These are phyloP conservation scores for Amiota minor DNA, from an alignment of 2,888 invertebrate species.

Conservation along the genomic window DNA sequence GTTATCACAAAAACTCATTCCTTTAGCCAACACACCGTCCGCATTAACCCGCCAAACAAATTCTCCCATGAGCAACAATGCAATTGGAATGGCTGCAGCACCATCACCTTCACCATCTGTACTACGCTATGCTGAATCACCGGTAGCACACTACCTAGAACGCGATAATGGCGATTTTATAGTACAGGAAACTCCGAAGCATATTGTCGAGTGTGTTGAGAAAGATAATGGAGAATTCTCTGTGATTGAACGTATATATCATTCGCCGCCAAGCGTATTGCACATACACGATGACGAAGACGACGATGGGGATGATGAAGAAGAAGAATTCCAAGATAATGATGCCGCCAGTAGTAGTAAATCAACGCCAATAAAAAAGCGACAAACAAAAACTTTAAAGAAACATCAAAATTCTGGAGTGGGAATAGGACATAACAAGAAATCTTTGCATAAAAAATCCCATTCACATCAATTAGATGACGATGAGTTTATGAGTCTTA, in stretches of 20 bases:
- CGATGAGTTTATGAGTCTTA: constrained; percentile 63
- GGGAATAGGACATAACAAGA: constrained; percentile 31
- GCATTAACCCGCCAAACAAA: constrained; percentile 54
- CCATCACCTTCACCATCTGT: constrained; percentile 69
- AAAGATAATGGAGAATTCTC: constrained; percentile 73
- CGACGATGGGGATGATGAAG: constrained; percentile 56
- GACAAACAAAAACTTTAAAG: constrained; percentile 36
- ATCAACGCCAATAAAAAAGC: constrained; percentile 41
- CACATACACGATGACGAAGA: constrained; percentile 72
- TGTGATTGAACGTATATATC: constrained; percentile 73
- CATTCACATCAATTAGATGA: constrained; percentile 35
- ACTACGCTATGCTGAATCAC: constrained; percentile 71
- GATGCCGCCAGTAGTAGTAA: constrained; percentile 36
- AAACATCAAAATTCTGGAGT: constrained; percentile 41
- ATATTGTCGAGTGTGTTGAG: constrained; percentile 73
- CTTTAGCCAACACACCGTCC: constrained; percentile 33
- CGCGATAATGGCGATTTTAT: constrained; percentile 73
- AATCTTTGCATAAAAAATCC: constrained; percentile 6
- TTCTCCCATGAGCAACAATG: constrained; percentile 58
- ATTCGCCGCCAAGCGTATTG: constrained; percentile 71
- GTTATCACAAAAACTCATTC: constrained; percentile 20
- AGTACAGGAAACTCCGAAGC: constrained; percentile 72
- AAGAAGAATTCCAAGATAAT: constrained; percentile 50
- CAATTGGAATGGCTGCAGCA: constrained; percentile 54
- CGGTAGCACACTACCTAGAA: constrained; percentile 72